Evolutionary conservation across 2,797 vertebrate genomes (phyloP).

Genomic region (Gambusia yucatana): DNA sequence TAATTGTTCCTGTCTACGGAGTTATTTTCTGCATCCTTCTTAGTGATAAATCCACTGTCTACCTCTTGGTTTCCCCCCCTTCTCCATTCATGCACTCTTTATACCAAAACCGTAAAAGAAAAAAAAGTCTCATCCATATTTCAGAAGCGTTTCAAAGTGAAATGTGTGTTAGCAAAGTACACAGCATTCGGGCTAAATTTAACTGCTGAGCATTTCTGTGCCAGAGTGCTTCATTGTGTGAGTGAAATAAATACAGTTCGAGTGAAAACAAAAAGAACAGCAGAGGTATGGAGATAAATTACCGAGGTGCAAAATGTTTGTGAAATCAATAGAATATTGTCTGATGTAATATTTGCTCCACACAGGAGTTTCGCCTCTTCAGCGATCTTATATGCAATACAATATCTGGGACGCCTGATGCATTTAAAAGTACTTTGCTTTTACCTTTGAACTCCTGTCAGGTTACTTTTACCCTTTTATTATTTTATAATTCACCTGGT

Average conservation of each 20-base stretch:
- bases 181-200: slow-evolving; percentile 68
- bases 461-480: not conserved
- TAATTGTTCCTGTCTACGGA: not conserved
- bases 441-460: not conserved
- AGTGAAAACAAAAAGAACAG: not conserved
- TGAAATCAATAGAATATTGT: slow-evolving; percentile 50
- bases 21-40: not conserved
- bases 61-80: not conserved
- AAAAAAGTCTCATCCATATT: slow-evolving; percentile 69
- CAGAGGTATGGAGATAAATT: slow-evolving; percentile 22
- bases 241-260: not conserved
- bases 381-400: not conserved
- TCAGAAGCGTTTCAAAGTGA: slow-evolving; percentile 65
- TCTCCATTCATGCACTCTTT: slow-evolving; percentile 3
- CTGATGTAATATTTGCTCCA: slow-evolving; percentile 28
- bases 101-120: slow-evolving; percentile 30
- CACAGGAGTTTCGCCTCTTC: slow-evolving; percentile 7
- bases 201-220: slow-evolving; percentile 51
- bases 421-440: slow-evolving; percentile 18
- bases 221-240: slow-evolving; percentile 21
- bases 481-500: slow-evolving; percentile 2
- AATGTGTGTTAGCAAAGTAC: slow-evolving; percentile 66
- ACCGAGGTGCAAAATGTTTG: slow-evolving; percentile 33
- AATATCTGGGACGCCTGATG: slow-evolving; percentile 15
- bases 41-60: not conserved